Conservation (phyloP, 2,113 vertebrate genomes). For the Elanoides forficatus region DNA sequence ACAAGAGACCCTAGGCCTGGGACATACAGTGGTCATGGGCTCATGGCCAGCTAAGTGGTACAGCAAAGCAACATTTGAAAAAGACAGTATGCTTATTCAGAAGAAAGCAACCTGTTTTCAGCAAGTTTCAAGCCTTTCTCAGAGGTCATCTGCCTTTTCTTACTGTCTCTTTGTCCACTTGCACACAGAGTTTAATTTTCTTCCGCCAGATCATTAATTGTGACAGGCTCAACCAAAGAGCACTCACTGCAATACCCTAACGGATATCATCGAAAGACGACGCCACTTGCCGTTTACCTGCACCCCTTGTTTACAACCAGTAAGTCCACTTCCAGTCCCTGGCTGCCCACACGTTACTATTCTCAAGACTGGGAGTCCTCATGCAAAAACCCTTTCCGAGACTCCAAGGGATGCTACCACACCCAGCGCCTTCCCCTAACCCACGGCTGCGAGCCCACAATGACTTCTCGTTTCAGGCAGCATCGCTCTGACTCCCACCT, state of each 20-base stretch:
- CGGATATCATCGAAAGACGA: fast-evolving
- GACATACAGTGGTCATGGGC: fast-evolving
- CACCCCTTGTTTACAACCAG: background rate
- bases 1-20: background rate
- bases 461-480: fast-evolving
- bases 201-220: background rate
- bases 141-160: background rate
- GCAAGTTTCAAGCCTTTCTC: background rate
- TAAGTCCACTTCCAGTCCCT: background rate
- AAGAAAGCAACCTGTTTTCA: background rate
- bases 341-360: background rate
- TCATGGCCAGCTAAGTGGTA: background rate
- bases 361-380: background rate
- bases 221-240: background rate
- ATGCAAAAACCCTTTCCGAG: background rate
- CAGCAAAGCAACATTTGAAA: background rate
- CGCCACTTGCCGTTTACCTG: fast-evolving
- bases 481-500: background rate
- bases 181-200: background rate
- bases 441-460: background rate
- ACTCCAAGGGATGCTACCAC: background rate
- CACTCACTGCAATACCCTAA: fast-evolving
- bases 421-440: background rate
- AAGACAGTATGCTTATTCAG: background rate
- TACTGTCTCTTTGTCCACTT: background rate